A percentile compares a stretch with the other conserved stretches of the same genome.
phyloP scores from a whole-genome alignment of 2,113 vertebrate species.

The Dicentrarchus labrax region DNA sequence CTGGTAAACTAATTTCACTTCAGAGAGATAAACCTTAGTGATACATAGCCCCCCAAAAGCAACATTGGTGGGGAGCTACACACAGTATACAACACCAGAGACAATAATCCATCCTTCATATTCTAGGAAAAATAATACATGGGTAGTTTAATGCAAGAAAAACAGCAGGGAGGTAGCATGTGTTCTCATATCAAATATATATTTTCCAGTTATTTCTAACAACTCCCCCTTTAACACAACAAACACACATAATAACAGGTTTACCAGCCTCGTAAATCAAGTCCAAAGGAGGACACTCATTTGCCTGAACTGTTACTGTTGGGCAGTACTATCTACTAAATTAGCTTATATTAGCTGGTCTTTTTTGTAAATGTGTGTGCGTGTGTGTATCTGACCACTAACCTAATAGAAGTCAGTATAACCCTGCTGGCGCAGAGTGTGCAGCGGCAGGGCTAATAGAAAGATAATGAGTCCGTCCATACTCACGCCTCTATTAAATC shows the following conservation, averaged over 20 bases:
- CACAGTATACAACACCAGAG: not conserved
- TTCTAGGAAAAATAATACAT: not conserved
- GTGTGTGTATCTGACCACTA: constrained; percentile 77
- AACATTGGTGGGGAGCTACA: no score
- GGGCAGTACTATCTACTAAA: constrained; percentile 77
- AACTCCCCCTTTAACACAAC: constrained; percentile 7
- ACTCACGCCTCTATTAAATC: constrained; percentile 87
- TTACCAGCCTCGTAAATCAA: constrained; percentile 72
- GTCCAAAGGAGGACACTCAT: constrained; percentile 77
- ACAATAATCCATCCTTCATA: not conserved
- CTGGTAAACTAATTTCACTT: not conserved
- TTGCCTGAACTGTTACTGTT: constrained; percentile 78
- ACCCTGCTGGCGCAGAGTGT: constrained; percentile 78
- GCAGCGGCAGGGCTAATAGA: constrained; percentile 84
- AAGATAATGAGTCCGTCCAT: constrained; percentile 86
- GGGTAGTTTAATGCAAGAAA: constrained; percentile 1
- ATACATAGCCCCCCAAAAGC: not conserved
- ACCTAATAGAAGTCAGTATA: constrained; percentile 83
- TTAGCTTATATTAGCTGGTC: constrained; percentile 76
- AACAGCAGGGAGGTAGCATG: not conserved
- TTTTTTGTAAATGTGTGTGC: constrained; percentile 55
- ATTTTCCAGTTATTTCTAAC: constrained; percentile 29
- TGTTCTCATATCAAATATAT: constrained; percentile 12
- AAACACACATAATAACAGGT: constrained; percentile 39
- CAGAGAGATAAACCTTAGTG: not conserved